phyloP scores from a whole-genome alignment of 2,888 invertebrate species.

The Acrobeloides nanus region DNA sequence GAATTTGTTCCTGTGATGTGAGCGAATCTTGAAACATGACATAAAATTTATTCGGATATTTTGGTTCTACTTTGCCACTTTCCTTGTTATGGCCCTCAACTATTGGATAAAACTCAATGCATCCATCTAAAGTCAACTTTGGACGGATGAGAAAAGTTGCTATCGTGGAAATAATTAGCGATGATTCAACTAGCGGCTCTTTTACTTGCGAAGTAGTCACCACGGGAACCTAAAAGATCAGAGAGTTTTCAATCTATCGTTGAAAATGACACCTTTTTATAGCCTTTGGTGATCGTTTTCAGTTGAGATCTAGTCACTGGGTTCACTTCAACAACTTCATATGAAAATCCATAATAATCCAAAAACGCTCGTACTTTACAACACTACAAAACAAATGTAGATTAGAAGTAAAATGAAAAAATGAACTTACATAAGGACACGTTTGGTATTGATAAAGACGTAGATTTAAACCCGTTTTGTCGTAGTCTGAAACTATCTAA shows the following conservation, averaged over 20 bases:
- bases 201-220: conserved; percentile 26
- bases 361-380: conserved; percentile 67
- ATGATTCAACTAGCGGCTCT: conserved; percentile 79
- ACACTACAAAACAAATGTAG: conserved; percentile 69
- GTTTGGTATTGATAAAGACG: conserved; percentile 91
- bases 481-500: conserved; percentile 41
- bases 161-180: conserved; percentile 81
- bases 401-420: conserved; percentile 60
- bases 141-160: conserved; percentile 65
- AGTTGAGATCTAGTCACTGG: conserved; percentile 83
- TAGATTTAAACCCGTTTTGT: conserved; percentile 63
- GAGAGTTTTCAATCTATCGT: conserved; percentile 5
- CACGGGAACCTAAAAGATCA: conserved; percentile 39
- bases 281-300: conserved; percentile 70
- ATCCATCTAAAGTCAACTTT: conserved; percentile 62
- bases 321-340: conserved; percentile 92
- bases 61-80: conserved; percentile 21
- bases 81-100: conserved; percentile 55
- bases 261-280: conserved; percentile 87
- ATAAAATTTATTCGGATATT: conserved; percentile 45
- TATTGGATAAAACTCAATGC: conserved; percentile 67
- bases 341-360: conserved; percentile 84
- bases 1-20: conserved; percentile 20
- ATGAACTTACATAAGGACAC: conserved; percentile 62
- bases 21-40: conserved; percentile 40